Evolutionary conservation across 1,140 invertebrate species (phyloP).

Genomic region (Pseudobourletiella spinata): DNA sequence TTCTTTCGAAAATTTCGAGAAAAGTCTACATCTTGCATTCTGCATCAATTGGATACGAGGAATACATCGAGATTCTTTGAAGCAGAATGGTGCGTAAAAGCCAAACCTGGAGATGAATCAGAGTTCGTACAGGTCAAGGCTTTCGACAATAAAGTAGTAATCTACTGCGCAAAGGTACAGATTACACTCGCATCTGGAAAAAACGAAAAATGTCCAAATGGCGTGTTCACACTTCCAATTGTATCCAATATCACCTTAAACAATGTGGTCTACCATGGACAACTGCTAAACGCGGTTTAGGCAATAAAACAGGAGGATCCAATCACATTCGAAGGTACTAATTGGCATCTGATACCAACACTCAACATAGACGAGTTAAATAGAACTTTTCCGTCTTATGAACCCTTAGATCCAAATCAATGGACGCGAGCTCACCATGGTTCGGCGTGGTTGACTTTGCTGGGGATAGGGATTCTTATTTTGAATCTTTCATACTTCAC

Average conservation of each 20-base stretch:
- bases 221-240: neutral
- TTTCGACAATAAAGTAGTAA: neutral
- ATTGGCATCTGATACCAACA: too few species aligned
- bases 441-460: too few species aligned
- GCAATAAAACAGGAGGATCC: too few species aligned
- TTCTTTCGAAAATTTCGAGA: neutral
- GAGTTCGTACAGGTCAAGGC: slow-evolving; percentile 8
- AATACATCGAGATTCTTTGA: neutral
- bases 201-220: neutral
- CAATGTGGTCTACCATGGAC: neutral
- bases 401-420: too few species aligned
- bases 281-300: neutral
- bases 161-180: neutral
- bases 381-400: too few species aligned
- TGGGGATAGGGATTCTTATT: too few species aligned
- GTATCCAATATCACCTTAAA: neutral
- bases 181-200: neutral
- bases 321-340: too few species aligned
- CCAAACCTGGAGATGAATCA: neutral
- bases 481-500: too few species aligned
- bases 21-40: too few species aligned
- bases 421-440: too few species aligned
- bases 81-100: neutral
- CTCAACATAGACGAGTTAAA: too few species aligned
- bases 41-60: neutral